A percentile compares a stretch with the other conserved stretches of the same genome.
These are phyloP conservation scores for Lasioglossum malachurum DNA, from an alignment of 2,888 invertebrate genomes.

Conservation along the genomic window DNA sequence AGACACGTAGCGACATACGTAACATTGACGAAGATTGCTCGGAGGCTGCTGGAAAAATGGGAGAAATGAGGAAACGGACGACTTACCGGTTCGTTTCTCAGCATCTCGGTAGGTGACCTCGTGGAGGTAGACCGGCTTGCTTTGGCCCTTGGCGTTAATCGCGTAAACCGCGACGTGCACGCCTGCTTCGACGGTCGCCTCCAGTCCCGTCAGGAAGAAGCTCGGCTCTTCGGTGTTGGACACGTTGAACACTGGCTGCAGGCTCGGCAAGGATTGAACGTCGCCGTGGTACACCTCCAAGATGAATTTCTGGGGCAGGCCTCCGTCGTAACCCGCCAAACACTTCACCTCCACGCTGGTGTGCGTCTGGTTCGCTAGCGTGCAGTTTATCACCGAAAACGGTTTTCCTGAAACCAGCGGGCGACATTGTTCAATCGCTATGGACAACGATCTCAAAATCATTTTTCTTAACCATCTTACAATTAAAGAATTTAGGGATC, in stretches of 20 bases:
- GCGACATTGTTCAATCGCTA: slow-evolving; percentile 31
- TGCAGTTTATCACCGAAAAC: slow-evolving; percentile 94
- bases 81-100: slow-evolving; percentile 90
- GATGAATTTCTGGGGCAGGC: slow-evolving; percentile 94
- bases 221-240: slow-evolving; percentile 89
- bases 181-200: slow-evolving; percentile 89
- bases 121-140: slow-evolving; percentile 89
- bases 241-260: slow-evolving; percentile 86
- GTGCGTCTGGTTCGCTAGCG: slow-evolving; percentile 93
- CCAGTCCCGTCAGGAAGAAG: slow-evolving; percentile 92
- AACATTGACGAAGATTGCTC: neutral
- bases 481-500: neutral
- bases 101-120: slow-evolving; percentile 93
- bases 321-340: slow-evolving; percentile 94
- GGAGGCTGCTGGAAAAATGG: no score
- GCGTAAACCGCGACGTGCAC: slow-evolving; percentile 92
- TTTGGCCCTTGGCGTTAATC: slow-evolving; percentile 93
- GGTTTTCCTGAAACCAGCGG: slow-evolving; percentile 89
- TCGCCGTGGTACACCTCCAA: slow-evolving; percentile 90
- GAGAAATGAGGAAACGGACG: neutral
- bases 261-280: slow-evolving; percentile 79
- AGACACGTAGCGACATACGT: no score
- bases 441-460: neutral
- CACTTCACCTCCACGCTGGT: slow-evolving; percentile 93
- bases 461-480: neutral